Conservation (phyloP, 2,888 invertebrate species). For the Eupithecia centaureata region DNA sequence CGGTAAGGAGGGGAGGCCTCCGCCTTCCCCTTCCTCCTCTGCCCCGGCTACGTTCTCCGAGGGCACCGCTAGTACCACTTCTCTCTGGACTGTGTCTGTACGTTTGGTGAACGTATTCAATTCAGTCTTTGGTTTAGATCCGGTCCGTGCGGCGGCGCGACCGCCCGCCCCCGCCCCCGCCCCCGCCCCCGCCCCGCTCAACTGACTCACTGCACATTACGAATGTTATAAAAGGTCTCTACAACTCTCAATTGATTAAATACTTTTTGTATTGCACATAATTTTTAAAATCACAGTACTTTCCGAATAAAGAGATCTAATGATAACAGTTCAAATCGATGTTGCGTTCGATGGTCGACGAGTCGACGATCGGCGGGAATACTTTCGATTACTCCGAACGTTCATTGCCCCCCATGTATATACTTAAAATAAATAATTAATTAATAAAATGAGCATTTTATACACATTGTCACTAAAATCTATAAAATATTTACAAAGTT, state of each 20-base stretch:
- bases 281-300: constrained; percentile 72
- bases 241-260: constrained; percentile 35
- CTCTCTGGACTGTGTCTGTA: constrained; percentile 4
- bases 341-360: constrained; percentile 21
- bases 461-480: constrained; percentile 55
- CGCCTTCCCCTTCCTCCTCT: too few species aligned
- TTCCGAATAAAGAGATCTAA: constrained; percentile 70
- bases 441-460: constrained; percentile 50
- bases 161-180: too few species aligned
- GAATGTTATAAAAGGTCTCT: constrained; percentile 54
- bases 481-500: constrained; percentile 56
- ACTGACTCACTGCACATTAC: constrained; percentile 66
- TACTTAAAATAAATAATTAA: constrained; percentile 45
- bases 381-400: constrained; percentile 6
- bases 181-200: too few species aligned
- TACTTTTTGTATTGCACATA: constrained; percentile 68
- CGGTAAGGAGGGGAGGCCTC: too few species aligned
- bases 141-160: constrained; percentile 56
- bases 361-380: constrained; percentile 1
- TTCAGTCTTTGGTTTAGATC: constrained; percentile 78
- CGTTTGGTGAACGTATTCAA: constrained; percentile 42
- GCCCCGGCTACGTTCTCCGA: too few species aligned
- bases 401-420: constrained; percentile 21
- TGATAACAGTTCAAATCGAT: constrained; percentile 41
- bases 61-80: too few species aligned